Conservation (phyloP, 2,888 invertebrate species). For the Chydorus sphaericus region DNA sequence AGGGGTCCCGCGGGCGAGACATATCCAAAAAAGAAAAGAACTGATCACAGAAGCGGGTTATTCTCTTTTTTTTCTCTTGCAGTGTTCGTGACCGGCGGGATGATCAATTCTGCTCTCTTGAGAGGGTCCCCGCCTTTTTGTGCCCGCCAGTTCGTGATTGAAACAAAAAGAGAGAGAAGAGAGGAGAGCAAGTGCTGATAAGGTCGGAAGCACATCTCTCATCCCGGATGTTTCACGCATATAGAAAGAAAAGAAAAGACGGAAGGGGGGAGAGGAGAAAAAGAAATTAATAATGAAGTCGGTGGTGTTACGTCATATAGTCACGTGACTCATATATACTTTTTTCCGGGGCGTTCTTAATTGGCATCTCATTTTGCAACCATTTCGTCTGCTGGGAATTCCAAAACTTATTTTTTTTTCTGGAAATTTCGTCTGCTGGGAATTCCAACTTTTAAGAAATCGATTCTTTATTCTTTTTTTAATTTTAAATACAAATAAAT, state of each 20-base stretch:
- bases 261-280: background rate
- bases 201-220: background rate
- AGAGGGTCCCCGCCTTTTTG: background rate
- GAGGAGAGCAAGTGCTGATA: background rate
- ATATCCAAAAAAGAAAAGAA: background rate
- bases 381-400: too few species aligned
- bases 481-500: too few species aligned
- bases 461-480: too few species aligned
- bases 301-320: too few species aligned
- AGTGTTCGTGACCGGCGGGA: constrained; percentile 2
- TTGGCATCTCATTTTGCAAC: too few species aligned
- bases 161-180: background rate
- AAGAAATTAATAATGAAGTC: too few species aligned
- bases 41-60: background rate
- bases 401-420: too few species aligned
- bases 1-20: background rate
- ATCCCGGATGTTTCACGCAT: background rate
- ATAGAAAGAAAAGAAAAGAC: background rate
- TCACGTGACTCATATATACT: too few species aligned
- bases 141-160: background rate
- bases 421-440: too few species aligned
- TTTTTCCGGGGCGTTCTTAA: too few species aligned
- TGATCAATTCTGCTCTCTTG: background rate
- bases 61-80: background rate
- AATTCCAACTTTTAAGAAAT: too few species aligned